Evolutionary conservation across 2,797 vertebrate species (phyloP), one percentile per base, ranked within the genome.

Genomic region (Oreonectes daqikongensis): DNA sequence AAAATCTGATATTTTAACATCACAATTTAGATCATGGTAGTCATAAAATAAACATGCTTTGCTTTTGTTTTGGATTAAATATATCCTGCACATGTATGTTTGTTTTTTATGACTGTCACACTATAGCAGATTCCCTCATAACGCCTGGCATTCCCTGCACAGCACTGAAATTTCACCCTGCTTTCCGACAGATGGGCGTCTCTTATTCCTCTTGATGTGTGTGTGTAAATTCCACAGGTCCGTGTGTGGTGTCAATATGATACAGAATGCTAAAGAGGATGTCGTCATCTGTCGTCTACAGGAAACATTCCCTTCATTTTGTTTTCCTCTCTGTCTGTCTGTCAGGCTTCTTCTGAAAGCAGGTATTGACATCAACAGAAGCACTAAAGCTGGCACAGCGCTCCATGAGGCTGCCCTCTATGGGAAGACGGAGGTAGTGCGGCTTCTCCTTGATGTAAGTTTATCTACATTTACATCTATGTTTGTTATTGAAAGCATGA

Each of bases 381-480:
- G 94, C 82, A 97, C 95, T 0, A 98, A 97, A 90, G 95, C 96
- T 0, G 97, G 97, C 69, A 98, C 96, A 0, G 96, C 97, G 0
- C 92, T 99, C 48, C 97, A 99, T 0, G 97, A 99, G 83, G 97
- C 96, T 0, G 92, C 97, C 0, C 93, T 99, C 40, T 99, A 97
- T 0, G 97, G 97, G 50, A 99, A 99, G 83, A 98, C 95, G 0
- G 96, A 99, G 79, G 96, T 97, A 86, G 97, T 99, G 44, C 94
- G 95, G 48, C 90, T 96, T 69, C 94, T 99, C 70, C 92, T 98
- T 80, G 96, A 98, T 50, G 97, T 97, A 85, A 92, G 95, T 85
- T 22, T 4, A 3, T 30, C 18, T n/a, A 26, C 12, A n/a, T 55
- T 74, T 50, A 20, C 18, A 46, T 44, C 42, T 15, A 17, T 20